phyloP scores from a whole-genome alignment of 2,797 vertebrate genomes.

The Darevskia nairensis region DNA sequence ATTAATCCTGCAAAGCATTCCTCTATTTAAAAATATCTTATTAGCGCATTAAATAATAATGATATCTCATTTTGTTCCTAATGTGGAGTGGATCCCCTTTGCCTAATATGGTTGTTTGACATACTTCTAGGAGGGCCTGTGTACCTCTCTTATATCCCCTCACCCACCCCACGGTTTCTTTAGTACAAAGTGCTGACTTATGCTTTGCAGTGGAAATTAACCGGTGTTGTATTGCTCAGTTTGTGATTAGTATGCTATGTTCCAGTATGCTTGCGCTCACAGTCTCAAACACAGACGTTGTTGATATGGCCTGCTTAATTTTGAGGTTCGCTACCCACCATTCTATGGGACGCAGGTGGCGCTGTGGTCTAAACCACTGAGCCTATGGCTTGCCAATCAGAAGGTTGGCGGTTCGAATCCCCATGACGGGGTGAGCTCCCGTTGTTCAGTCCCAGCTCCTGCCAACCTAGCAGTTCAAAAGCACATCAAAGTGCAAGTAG shows the following conservation, averaged over 20 bases:
- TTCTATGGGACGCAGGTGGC: not conserved
- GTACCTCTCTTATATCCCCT: not conserved
- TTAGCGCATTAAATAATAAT: slow-evolving; percentile 37
- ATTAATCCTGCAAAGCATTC: slow-evolving; percentile 1
- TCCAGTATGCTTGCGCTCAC: too few relatives aligned
- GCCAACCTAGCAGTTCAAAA: too few relatives aligned
- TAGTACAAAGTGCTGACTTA: slow-evolving; percentile 10
- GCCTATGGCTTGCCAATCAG: too few relatives aligned
- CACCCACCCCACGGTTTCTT: not conserved
- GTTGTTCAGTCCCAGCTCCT: too few relatives aligned
- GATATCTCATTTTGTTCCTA: slow-evolving; percentile 7
- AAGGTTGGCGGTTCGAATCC: too few relatives aligned
- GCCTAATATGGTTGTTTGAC: slow-evolving; percentile 30
- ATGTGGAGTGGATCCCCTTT: slow-evolving; percentile 39
- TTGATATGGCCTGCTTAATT: slow-evolving; percentile 16
- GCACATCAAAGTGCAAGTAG: too few relatives aligned
- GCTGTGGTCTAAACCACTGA: too few relatives aligned
- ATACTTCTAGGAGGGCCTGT: not conserved
- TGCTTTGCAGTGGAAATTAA: slow-evolving; percentile 28
- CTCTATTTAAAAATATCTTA: slow-evolving; percentile 33
- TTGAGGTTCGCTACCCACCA: slow-evolving; percentile 24
- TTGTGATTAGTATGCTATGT: too few relatives aligned
- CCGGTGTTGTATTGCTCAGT: too few relatives aligned
- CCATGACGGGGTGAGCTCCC: too few relatives aligned
- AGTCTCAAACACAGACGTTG: too few relatives aligned